Evolutionary conservation across 2,797 vertebrate species (phyloP), one percentile per base, ranked within the genome.

Genomic region (Cichlasoma orientale): DNA sequence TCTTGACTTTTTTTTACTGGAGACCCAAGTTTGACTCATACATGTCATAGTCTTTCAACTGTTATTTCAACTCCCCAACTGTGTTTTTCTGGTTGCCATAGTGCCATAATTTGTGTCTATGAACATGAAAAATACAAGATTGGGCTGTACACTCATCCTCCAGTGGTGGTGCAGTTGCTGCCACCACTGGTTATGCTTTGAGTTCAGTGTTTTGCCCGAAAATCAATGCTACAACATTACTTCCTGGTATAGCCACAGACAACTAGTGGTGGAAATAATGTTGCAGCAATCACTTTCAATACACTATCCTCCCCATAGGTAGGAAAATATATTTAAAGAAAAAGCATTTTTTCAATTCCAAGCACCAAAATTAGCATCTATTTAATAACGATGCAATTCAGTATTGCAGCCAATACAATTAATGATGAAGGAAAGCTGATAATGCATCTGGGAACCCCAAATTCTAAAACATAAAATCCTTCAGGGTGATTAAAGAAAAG

Each of bases 401-500:
- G 54, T 10, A 29, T 50, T 78, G 7, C 8, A 56, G 21, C 0
- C 9, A n/a, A 18, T 68, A 68, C 19, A 3, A 50, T 47, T 8
- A 68, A 50, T 50, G 16, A 13, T 71, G 59, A n/a, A 14, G 58
- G 38, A 25, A 1, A 14, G 4, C 16, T 57, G 31, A 55, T 8
- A 21, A 47, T 25, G 41, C 38, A 25, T 53, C 36, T 52, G 27
- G 3, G 54, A 52, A 69, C 33, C 23, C 3, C 6, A 33, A 14
- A 29, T 31, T 72, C 14, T 56, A 38, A 66, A 38, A 33, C 8
- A 71, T 23, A 11, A 66, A 57, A 38, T 59, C 29, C 33, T 31
- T 38, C 2, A 3, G 7, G 53, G 25, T 75, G 78, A 78, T 47
- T 54, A 72, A 73, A 54, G n/a, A 55, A 68, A 75, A 75, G 21